Evolutionary conservation across 1,140 invertebrate species (phyloP), one percentile per base, ranked within the genome.

Genomic region (Tribolium madens): DNA sequence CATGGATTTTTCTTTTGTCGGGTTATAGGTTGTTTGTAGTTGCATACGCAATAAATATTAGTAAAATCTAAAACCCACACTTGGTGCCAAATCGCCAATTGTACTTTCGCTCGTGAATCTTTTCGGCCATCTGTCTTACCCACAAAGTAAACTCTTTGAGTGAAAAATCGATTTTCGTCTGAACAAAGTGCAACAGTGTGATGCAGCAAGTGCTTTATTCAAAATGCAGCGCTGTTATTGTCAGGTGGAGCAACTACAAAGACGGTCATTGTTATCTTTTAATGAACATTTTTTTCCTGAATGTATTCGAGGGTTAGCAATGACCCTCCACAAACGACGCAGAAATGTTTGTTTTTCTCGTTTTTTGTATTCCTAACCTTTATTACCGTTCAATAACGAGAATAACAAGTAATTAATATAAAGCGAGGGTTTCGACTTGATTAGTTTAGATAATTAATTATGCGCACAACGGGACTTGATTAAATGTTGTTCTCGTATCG

Each of bases 191-290:
- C 57, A 64, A 33, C 52, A 57, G 52, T 17, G 57, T 64, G 57
- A 33, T 64, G 57, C 57, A 33, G 26, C 57, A 64, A 64, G 57
- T 64, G 57, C 57, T 33, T 57, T 33, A 76, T 79, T 60, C 69
- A 77, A 78, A 77, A 80, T 78, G 72, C 73, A 81, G 70, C 36
- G 53, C 73, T 57, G 68, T 80, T 79, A 80, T 80, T 80, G 79
- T 80, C 46, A 68, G 72, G 60, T 60, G 69, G 14, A 70, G 72
- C 64, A 77, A 80, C 77, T 79, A 80, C 79, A 80, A 80, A 80
- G 77, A 13, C 76, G 64, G 21, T 74, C 71, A 80, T 80, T 80
- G 79, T 80, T 70, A 79, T 79, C 75, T 60, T 71, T 80, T 80
- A 79, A 80, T 78, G 79, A 79, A 60, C 73, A 76, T 70, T 68